Conservation (phyloP, 2,888 invertebrate species). For the Ennomos fuscantarius region DNA sequence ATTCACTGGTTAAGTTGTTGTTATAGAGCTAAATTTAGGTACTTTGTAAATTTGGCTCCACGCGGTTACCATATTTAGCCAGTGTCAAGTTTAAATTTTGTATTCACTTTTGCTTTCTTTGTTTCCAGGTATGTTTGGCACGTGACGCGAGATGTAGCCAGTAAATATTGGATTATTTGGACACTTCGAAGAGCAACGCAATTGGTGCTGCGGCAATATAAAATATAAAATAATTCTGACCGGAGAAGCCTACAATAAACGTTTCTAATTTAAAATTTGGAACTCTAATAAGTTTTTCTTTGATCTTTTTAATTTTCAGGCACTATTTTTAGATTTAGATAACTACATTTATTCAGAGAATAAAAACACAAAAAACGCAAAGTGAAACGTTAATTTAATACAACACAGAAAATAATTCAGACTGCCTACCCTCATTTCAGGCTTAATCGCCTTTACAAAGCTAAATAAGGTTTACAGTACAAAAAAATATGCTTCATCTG, state of each 20-base stretch:
- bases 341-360: too few relatives aligned
- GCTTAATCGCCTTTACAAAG: constrained; percentile 22
- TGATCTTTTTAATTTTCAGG: too few relatives aligned
- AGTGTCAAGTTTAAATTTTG: neutral
- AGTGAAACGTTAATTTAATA: neutral
- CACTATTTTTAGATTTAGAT: too few relatives aligned
- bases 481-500: constrained; percentile 20
- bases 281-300: too few relatives aligned
- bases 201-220: too few relatives aligned
- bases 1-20: too few relatives aligned
- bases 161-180: neutral
- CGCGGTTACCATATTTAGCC: too few relatives aligned
- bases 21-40: too few relatives aligned
- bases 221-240: too few relatives aligned
- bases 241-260: too few relatives aligned
- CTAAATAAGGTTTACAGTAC: constrained; percentile 19
- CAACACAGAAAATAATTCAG: neutral
- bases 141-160: neutral
- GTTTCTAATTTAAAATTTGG: too few relatives aligned
- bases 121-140: constrained; percentile 5
- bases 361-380: constrained; percentile 5
- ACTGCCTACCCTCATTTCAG: neutral
- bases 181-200: neutral
- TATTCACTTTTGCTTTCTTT: neutral
- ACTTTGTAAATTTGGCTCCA: too few relatives aligned